These are phyloP conservation scores for Oncorhynchus nerka DNA, from an alignment of 2,113 vertebrate species.

Conservation along the genomic window DNA sequence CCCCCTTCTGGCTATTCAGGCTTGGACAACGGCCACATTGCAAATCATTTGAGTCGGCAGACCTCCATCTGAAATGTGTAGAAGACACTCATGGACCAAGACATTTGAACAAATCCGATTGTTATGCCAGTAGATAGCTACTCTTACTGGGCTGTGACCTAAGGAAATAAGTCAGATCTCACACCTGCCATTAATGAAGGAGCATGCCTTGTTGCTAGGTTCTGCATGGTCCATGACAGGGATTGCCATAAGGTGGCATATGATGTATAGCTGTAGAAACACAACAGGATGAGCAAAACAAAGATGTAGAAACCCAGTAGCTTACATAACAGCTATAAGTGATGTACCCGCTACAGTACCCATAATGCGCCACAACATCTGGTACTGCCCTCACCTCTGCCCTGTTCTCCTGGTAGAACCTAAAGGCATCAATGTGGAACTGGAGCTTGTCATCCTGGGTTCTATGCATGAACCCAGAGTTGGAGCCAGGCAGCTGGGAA, in stretches of 20 bases:
- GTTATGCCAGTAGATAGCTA: neutral
- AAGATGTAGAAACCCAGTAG: no score
- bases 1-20: no score
- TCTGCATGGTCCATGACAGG: slow-evolving; percentile 37
- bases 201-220: slow-evolving; percentile 57
- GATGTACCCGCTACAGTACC: no score
- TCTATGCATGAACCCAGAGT: slow-evolving; percentile 52
- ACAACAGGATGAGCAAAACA: no score
- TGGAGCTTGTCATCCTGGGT: slow-evolving; percentile 50
- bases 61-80: slow-evolving; percentile 56
- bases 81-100: no score
- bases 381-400: slow-evolving; percentile 37
- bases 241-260: slow-evolving; percentile 60
- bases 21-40: slow-evolving; percentile 39
- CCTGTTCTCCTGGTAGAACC: slow-evolving; percentile 48
- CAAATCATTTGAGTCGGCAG: slow-evolving; percentile 63
- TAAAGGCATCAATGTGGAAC: slow-evolving; percentile 62
- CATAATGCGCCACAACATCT: no score
- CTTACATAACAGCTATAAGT: neutral
- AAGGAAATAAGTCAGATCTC: neutral
- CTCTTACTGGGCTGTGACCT: neutral
- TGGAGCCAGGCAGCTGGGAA: slow-evolving; percentile 54
- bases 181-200: slow-evolving; percentile 1
- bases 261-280: slow-evolving; percentile 62
- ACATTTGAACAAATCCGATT: neutral